Evolutionary conservation across 2,888 invertebrate genomes (phyloP), one percentile per base, ranked within the genome.

Genomic region (Strigamia crassipes): DNA sequence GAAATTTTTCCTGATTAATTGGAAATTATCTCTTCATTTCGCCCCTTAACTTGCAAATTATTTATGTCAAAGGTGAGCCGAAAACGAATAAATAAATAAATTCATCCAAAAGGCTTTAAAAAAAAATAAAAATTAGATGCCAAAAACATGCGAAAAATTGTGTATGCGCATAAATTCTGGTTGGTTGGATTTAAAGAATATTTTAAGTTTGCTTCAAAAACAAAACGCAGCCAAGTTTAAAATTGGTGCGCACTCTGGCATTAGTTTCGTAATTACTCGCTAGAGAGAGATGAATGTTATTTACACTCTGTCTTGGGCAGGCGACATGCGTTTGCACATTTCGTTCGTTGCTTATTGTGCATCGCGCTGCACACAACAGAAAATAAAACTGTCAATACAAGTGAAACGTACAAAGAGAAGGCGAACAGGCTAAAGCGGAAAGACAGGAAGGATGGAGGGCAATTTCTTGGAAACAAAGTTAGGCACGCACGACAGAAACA

Each of bases 181-280:
- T 27, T 31, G 73, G 73, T 73, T 73, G 31, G 31, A 73, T 73
- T 73, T 73, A 31, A 31, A 73, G 73, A 73, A 73, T 73, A 73
- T 73, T 73, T 73, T 56, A 12, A 73, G 10, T 23, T 27, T 27
- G 73, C 73, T 73, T 73, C 27, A 31, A 73, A 73, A 73, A 73
- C 73, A 73, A 73, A 73, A 73, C 13, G 73, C 73, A 73, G 73
- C 31, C 73, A 73, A 73, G 73, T 73, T 73, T 73, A 73, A 73
- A 73, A 73, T 73, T 73, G 73, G 31, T 73, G 73, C 61, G 73
- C 73, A 27, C 73, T 31, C 27, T 31, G 27, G 73, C 73, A 73
- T 73, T 73, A 73, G 73, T 73, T 73, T 73, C 73, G 31, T 73
- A 73, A 73, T 73, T 73, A 73, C 73, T 73, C 73, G 73, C 73